Conservation (phyloP, 2,888 invertebrate genomes). For the Sesia apiformis region DNA sequence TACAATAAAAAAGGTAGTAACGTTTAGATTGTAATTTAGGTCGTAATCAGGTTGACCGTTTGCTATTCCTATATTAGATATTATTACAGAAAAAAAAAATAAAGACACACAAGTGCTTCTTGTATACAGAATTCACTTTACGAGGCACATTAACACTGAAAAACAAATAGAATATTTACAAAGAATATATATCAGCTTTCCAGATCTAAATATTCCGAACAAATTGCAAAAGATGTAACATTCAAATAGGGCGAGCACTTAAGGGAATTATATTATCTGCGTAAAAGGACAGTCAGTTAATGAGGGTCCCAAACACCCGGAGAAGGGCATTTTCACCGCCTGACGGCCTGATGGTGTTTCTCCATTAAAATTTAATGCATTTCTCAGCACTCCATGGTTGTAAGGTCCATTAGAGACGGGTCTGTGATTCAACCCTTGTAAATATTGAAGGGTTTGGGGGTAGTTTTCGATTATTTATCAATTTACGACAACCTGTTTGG, state of each 20-base stretch:
- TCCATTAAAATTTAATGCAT: slow-evolving; percentile 47
- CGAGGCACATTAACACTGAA: too few species aligned
- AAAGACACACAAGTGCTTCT: too few species aligned
- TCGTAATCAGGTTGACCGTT: too few species aligned
- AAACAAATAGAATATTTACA: not conserved
- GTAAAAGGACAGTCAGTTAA: slow-evolving; percentile 32
- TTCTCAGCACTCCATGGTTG: slow-evolving; percentile 3
- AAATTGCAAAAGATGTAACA: not conserved
- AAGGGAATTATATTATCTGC: slow-evolving; percentile 19
- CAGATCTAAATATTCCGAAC: too few species aligned
- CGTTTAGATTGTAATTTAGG: too few species aligned
- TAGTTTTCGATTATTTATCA: not conserved
- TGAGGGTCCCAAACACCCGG: slow-evolving; percentile 33
- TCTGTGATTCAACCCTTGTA: slow-evolving; percentile 6
- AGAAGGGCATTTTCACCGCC: slow-evolving; percentile 31
- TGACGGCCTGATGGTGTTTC: slow-evolving; percentile 32
- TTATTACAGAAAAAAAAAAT: too few species aligned
- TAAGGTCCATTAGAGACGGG: slow-evolving; percentile 1
- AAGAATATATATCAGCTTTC: not conserved
- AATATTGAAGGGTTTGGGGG: slow-evolving; percentile 10
- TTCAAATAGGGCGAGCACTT: slow-evolving; percentile 14
- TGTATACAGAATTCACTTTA: too few species aligned
- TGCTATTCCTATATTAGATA: too few species aligned
- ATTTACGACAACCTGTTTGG: not conserved
- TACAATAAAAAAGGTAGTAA: too few species aligned